A percentile compares a stretch with the other conserved stretches of the same genome.
phyloP scores from a whole-genome alignment of 2,797 vertebrate species.

The Varecia variegata region DNA sequence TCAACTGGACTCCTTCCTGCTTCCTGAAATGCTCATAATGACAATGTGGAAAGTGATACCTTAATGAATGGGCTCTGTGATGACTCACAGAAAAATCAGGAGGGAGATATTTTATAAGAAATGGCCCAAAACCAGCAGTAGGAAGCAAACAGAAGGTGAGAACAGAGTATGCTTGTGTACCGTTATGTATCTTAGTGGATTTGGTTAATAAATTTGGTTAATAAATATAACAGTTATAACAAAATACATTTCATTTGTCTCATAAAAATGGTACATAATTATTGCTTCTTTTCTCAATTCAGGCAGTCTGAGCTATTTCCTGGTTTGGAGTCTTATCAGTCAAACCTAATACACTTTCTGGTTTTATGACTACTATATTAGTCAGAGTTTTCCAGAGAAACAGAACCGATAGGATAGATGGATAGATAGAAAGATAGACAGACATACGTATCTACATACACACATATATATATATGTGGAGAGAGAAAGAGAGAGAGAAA shows the following conservation, averaged over 20 bases:
- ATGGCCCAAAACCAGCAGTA: background rate
- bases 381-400: background rate
- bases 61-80: background rate
- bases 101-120: background rate
- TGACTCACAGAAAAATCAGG: background rate
- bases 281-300: slow-evolving; percentile 6
- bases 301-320: background rate
- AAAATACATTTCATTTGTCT: slow-evolving; percentile 23
- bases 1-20: background rate
- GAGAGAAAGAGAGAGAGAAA: background rate
- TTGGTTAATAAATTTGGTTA: background rate
- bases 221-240: slow-evolving; percentile 20
- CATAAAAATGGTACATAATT: background rate
- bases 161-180: background rate
- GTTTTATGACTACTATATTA: background rate
- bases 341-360: background rate
- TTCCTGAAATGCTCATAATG: background rate
- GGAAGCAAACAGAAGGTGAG: slow-evolving; percentile 38
- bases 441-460: no score
- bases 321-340: slow-evolving; percentile 31
- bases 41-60: background rate
- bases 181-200: background rate
- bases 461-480: no score
- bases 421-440: no score
- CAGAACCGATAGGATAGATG: background rate